These are phyloP conservation scores for Brienomyrus brachyistius DNA, from an alignment of 2,113 vertebrate species.

Conservation along the genomic window DNA sequence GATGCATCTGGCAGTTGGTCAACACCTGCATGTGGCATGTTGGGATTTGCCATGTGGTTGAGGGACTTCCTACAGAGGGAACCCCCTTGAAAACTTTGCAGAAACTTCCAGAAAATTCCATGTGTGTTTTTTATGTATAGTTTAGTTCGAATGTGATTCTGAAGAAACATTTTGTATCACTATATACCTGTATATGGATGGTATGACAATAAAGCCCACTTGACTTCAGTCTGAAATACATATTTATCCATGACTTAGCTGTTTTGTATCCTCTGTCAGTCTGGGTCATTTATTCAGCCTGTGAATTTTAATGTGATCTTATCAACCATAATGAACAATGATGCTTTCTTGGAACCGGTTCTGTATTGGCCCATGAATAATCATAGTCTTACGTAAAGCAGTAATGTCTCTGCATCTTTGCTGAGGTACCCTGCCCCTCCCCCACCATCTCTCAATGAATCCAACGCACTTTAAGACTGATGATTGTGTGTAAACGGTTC, in stretches of 20 bases:
- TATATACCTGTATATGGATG: neutral
- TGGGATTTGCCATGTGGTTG: neutral
- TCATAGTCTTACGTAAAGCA: neutral
- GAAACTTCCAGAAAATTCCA: neutral
- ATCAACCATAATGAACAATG: neutral
- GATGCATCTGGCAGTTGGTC: neutral
- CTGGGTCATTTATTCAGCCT: neutral
- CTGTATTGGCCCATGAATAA: neutral
- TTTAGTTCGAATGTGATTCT: neutral
- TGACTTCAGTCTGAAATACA: neutral
- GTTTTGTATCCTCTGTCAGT: neutral
- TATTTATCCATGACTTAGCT: neutral
- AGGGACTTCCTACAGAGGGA: neutral
- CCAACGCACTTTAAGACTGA: neutral
- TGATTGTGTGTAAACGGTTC: neutral
- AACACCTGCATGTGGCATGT: neutral
- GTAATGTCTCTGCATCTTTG: neutral
- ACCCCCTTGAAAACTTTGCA: neutral
- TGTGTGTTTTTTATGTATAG: neutral
- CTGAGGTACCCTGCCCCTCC: neutral
- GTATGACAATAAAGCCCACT: neutral
- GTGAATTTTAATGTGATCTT: neutral
- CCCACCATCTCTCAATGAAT: neutral
- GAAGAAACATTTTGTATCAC: neutral
- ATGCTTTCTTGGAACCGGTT: neutral